Base-by-base conservation (phyloP, 2,797 vertebrate genomes). In the Sebastes hubbsi region DNA sequence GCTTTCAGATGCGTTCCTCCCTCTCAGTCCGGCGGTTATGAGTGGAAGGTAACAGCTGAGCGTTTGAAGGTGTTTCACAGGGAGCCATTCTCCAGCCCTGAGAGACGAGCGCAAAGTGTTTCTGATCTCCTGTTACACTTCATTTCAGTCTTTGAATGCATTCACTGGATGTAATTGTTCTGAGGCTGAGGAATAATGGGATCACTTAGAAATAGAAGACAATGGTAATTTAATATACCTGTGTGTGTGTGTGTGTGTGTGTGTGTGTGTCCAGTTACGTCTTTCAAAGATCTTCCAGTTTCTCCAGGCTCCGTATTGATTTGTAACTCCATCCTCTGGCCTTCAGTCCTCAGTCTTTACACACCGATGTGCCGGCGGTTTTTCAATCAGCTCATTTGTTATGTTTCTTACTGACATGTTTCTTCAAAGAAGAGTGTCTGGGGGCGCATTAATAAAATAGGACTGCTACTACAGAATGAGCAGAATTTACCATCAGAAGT, bases 121-220 rank as follows among this genome's bases (percentile, higher is more conserved):
- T 92, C 91, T 92, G 91, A 93, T 94, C 92, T 94, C 93, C 75
- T 55, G 86, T 95, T 94, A 93, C 92, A 93, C 91, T 92, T 94
- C 92, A 93, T 95, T 93, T 93, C 88, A 91, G 88, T 79, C 92
- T 71, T 80, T 90, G 89, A 95, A 94, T 90, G 89, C 86, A 75
- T 87, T 93, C 81, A 77, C 87, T 91, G 86, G 82, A 90, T 91
- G 86, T 92, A 94, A 95, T 94, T 95, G 94, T 93, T 94, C 93
- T 87, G 89, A 94, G 79, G 90, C 90, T 84, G 79, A 92, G 68
- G 80, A 91, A 91, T 94, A 95, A 95, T 93, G 84, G 87, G 76
- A 93, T 93, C 91, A 88, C 90, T 95, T 94, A 92, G 87, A 89
- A 92, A 91, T 78, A 83, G 87, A 95, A 93, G 85, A 92, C 90